Percentiles rank a stretch among this genome's conserved stretches.
phyloP scores from a whole-genome alignment of 2,113 vertebrate species.

The Prietella phreatophila region DNA sequence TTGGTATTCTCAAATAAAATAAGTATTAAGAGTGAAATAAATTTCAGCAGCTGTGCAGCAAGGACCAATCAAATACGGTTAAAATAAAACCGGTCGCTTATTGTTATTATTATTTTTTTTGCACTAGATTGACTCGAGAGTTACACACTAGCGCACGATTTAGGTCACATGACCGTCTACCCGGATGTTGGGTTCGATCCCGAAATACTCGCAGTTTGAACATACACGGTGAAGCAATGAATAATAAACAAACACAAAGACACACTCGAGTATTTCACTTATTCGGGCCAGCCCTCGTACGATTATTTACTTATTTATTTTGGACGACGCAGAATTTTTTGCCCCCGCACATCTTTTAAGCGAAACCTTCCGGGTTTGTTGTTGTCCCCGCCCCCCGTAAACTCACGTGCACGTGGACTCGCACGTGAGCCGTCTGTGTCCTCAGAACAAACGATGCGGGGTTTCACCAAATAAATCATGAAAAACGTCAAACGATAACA shows the following conservation, averaged over 20 bases:
- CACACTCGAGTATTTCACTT: background rate
- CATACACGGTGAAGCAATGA: background rate
- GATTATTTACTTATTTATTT: background rate
- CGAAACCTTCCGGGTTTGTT: background rate
- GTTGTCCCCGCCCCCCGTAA: too few species aligned
- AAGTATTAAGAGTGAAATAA: too few species aligned
- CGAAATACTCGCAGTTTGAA: background rate
- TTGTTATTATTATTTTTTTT: background rate
- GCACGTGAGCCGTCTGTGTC: background rate
- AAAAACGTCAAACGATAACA: background rate
- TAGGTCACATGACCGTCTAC: background rate
- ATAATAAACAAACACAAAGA: background rate
- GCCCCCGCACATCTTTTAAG: background rate
- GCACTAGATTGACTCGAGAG: background rate
- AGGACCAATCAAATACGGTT: background rate
- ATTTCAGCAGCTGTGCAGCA: background rate
- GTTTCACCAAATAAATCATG: background rate
- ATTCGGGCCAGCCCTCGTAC: background rate
- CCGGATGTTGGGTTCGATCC: background rate
- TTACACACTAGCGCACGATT: background rate
- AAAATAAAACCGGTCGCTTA: background rate
- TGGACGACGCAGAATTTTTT: too few species aligned
- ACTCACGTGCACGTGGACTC: background rate
- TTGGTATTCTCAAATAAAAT: too few species aligned
- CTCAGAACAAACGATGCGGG: background rate